A percentile compares a stretch with the other conserved stretches of the same genome.
Evolutionary conservation across 2,113 vertebrate species (phyloP).

Genomic region (Gobiocypris rarus): DNA sequence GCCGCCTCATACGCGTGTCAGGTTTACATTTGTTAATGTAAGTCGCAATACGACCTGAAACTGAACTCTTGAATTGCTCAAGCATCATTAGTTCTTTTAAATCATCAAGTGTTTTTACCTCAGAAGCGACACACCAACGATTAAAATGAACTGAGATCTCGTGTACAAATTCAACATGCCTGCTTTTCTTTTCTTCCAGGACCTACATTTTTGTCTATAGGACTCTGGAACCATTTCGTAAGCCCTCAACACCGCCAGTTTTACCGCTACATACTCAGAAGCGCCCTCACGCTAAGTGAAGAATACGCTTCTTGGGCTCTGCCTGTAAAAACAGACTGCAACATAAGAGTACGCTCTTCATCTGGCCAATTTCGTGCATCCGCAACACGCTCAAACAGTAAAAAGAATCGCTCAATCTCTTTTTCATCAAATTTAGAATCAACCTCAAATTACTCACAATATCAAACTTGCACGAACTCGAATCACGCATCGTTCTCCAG

Average conservation of each 20-base stretch:
- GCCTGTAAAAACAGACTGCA: conserved; percentile 1
- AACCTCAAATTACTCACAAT: no score
- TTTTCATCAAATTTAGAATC: no score
- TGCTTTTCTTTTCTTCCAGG: no score
- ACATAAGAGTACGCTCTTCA: background rate
- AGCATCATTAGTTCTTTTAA: background rate
- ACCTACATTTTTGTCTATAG: background rate
- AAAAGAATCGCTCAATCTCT: background rate
- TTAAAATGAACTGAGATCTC: background rate
- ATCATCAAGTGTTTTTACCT: background rate
- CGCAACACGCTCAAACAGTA: no score
- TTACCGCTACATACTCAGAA: background rate
- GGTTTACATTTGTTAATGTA: no score
- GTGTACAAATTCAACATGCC: background rate
- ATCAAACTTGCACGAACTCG: no score
- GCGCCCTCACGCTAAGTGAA: background rate
- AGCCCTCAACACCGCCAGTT: background rate
- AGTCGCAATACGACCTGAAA: no score
- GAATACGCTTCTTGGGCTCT: background rate
- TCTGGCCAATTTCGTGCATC: background rate
- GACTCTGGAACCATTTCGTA: background rate
- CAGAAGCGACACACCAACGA: background rate
- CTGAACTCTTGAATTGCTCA: no score
- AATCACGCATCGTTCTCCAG: no score
- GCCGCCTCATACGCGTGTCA: no score